A percentile compares a stretch with the other conserved stretches of the same genome.
These are phyloP conservation scores for Temnothorax longispinosus DNA, from an alignment of 1,140 invertebrate species.

Conservation along the genomic window DNA sequence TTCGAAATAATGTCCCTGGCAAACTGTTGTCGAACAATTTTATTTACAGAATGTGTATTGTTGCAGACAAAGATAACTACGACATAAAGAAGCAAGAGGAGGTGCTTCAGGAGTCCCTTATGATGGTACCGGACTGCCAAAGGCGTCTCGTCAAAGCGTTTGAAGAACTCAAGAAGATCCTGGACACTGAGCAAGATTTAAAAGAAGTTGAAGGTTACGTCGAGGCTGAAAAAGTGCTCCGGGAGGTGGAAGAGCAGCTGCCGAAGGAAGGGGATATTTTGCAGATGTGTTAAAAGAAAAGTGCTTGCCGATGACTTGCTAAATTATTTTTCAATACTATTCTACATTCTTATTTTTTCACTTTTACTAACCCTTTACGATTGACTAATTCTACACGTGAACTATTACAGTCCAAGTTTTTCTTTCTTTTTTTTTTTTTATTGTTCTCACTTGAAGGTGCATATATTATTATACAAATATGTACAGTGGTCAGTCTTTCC, in stretches of 20 bases:
- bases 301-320: not conserved
- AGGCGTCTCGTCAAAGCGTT: slow-evolving; percentile 91
- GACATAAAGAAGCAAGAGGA: slow-evolving; percentile 95
- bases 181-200: slow-evolving; percentile 91
- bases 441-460: slow-evolving; percentile 14
- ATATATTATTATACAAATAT: slow-evolving; percentile 36
- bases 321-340: slow-evolving; percentile 32
- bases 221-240: slow-evolving; percentile 89
- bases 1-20: not conserved
- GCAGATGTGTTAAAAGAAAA: slow-evolving; percentile 74
- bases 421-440: not conserved
- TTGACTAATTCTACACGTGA: slow-evolving; percentile 57
- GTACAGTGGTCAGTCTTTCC: slow-evolving; percentile 53
- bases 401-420: slow-evolving; percentile 25
- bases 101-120: slow-evolving; percentile 93
- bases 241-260: slow-evolving; percentile 90
- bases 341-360: slow-evolving; percentile 49
- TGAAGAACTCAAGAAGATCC: slow-evolving; percentile 90
- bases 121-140: slow-evolving; percentile 96
- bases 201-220: slow-evolving; percentile 91
- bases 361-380: slow-evolving; percentile 39
- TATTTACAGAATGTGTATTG: slow-evolving; percentile 19
- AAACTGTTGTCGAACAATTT: not conserved
- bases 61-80: slow-evolving; percentile 92
- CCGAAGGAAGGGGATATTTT: slow-evolving; percentile 79